Percentiles rank a stretch among this genome's conserved stretches.
phyloP scores from a whole-genome alignment of 23 tunicate genomes.

The Phallusia fumigata region DNA sequence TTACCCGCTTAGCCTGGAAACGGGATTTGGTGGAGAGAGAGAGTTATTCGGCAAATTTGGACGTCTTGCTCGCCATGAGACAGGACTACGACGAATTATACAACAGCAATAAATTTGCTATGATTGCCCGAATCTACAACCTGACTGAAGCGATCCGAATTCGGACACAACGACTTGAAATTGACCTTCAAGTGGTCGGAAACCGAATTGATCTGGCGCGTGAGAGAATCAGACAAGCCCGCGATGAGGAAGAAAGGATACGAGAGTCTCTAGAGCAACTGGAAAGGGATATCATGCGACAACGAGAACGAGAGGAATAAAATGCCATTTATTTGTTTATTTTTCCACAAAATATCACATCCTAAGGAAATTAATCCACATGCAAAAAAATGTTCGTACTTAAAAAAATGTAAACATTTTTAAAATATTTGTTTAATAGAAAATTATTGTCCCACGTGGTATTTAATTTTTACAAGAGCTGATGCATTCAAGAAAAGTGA shows the following conservation, averaged over 20 bases:
- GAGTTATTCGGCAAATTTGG: too few relatives aligned
- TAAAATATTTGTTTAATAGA: too few relatives aligned
- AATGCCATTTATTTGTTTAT: too few relatives aligned
- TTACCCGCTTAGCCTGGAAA: too few relatives aligned
- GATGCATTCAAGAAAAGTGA: too few relatives aligned
- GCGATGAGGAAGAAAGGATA: not conserved
- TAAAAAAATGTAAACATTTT: too few relatives aligned
- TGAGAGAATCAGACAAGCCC: not conserved
- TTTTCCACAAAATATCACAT: too few relatives aligned
- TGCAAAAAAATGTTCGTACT: too few relatives aligned
- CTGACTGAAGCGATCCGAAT: not conserved
- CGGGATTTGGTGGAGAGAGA: too few relatives aligned
- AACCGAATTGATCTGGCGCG: not conserved
- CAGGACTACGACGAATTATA: conserved; percentile 12
- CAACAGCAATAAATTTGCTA: not conserved
- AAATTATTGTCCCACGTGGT: too few relatives aligned
- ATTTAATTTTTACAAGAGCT: too few relatives aligned
- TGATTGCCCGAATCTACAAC: conserved; percentile 6
- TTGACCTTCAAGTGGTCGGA: not conserved
- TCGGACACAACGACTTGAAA: not conserved
- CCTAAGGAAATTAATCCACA: too few relatives aligned
- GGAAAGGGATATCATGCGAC: not conserved
- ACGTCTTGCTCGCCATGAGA: conserved; percentile 11
- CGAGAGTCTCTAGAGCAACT: not conserved
- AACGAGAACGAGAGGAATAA: not conserved